Conservation (phyloP, 2,113 vertebrate genomes). For the Zosterops japonicus region DNA sequence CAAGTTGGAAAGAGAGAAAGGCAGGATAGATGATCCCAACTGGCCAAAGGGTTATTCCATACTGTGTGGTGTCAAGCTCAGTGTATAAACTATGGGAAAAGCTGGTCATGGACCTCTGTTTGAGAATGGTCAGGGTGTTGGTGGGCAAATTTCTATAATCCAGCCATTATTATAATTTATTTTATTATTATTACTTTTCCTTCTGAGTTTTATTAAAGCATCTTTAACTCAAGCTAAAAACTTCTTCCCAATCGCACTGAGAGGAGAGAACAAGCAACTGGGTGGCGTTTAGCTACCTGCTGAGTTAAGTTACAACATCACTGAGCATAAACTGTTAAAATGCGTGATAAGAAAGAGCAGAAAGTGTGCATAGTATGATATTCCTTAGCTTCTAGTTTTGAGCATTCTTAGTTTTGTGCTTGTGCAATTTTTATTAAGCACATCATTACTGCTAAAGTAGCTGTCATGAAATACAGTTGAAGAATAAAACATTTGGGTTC, state of each 20-base stretch:
- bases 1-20: neutral
- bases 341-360: neutral
- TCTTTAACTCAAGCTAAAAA: neutral
- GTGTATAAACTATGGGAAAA: neutral
- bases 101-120: neutral
- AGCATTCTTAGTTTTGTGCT: neutral
- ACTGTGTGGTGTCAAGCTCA: neutral
- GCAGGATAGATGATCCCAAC: neutral
- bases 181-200: neutral
- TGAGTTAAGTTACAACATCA: neutral
- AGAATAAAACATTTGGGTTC: neutral
- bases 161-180: neutral
- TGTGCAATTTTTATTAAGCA: neutral
- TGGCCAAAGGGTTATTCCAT: neutral
- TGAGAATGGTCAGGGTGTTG: neutral
- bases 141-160: neutral
- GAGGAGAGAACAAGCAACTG: neutral
- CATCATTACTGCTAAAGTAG: neutral
- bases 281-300: neutral
- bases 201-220: neutral
- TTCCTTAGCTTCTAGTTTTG: neutral
- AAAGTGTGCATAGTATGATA: neutral
- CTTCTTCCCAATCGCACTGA: neutral
- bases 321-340: neutral
- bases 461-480: neutral